A percentile compares a stretch with the other conserved stretches of the same genome.
phyloP scores from a whole-genome alignment of 2,888 invertebrate genomes.

The Drosophila parthenogenetica region DNA sequence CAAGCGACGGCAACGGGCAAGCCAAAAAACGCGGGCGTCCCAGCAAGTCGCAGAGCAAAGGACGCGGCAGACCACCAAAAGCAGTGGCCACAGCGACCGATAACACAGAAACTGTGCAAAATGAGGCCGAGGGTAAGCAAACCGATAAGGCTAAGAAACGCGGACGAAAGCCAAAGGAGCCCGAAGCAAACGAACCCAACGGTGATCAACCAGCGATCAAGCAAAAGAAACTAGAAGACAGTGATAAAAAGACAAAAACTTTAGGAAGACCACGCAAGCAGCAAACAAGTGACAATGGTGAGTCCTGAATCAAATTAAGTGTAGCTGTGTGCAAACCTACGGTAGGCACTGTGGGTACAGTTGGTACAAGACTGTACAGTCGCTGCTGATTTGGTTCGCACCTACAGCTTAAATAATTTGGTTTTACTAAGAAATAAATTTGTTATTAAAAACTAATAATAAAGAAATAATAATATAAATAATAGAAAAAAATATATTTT shows the following conservation, averaged over 20 bases:
- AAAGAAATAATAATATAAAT: too few species aligned
- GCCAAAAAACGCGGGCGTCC: conserved; percentile 81
- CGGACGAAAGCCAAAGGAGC: conserved; percentile 69
- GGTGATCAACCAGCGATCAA: neutral
- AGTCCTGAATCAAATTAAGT: neutral
- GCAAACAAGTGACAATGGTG: conserved; percentile 67
- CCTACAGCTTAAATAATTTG: too few species aligned
- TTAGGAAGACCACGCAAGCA: conserved; percentile 72
- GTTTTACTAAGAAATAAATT: too few species aligned
- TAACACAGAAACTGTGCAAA: conserved; percentile 44
- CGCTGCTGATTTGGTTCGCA: too few species aligned
- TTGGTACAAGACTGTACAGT: neutral
- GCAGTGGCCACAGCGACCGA: conserved; percentile 18
- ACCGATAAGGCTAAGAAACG: conserved; percentile 57
- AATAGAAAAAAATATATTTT: too few species aligned
- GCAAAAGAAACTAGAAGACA: too few species aligned
- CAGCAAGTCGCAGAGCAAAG: conserved; percentile 38
- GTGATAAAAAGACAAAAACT: conserved; percentile 1
- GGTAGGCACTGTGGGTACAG: neutral
- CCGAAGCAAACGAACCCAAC: conserved; percentile 17
- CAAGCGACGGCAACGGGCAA: conserved; percentile 30
- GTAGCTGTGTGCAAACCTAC: neutral
- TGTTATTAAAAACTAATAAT: too few species aligned
- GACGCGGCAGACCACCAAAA: conserved; percentile 69
- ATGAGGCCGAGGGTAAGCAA: conserved; percentile 27